phyloP scores from a whole-genome alignment of 2,888 invertebrate species.

The Leptinotarsa tumamoca region DNA sequence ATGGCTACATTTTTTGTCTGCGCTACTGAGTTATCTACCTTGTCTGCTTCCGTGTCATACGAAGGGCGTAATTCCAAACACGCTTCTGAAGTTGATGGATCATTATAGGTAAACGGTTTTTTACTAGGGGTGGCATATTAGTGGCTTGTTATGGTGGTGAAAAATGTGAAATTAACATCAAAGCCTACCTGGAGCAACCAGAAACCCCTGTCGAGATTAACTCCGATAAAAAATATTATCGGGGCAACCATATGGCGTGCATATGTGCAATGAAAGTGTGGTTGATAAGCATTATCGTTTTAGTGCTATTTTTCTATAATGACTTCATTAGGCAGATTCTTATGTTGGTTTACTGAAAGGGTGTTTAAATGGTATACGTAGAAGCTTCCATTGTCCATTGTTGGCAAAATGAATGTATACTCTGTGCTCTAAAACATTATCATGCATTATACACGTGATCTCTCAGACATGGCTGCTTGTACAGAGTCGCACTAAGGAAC shows the following conservation, averaged over 20 bases:
- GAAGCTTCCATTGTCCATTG: no score
- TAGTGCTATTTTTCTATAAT: neutral
- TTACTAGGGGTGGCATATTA: constrained; percentile 26
- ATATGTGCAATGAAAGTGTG: constrained; percentile 5
- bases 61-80: constrained; percentile 43
- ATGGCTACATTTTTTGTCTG: neutral
- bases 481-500: no score
- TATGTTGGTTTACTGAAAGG: neutral
- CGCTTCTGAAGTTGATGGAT: constrained; percentile 52
- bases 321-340: neutral
- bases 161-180: constrained; percentile 32
- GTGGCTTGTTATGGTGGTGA: constrained; percentile 24
- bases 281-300: constrained; percentile 14
- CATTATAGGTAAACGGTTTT: constrained; percentile 39
- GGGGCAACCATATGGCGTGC: constrained; percentile 18
- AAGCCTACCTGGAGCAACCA: constrained; percentile 25
- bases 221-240: constrained; percentile 22
- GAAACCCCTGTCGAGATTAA: constrained; percentile 28
- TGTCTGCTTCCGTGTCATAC: constrained; percentile 34
- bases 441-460: no score
- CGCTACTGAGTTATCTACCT: constrained; percentile 26
- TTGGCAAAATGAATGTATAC: no score
- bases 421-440: no score
- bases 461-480: no score
- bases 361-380: neutral